A percentile compares a stretch with the other conserved stretches of the same genome.
phyloP scores from a whole-genome alignment of 2,797 vertebrate genomes.

The Esox masquinongy region DNA sequence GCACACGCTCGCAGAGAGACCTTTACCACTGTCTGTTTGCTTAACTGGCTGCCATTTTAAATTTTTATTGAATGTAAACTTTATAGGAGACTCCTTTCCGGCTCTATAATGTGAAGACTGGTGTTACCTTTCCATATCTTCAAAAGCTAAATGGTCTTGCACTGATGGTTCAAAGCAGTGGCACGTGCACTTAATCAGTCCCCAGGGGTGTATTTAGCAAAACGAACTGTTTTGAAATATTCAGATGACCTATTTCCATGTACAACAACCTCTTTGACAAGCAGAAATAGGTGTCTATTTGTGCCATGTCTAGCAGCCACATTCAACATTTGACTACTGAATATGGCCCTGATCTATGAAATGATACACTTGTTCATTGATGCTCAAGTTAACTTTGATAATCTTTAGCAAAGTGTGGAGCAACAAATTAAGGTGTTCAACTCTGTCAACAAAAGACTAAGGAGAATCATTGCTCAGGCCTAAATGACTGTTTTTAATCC shows the following conservation, averaged over 20 bases:
- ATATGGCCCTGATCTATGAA: too few species aligned
- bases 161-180: conserved; percentile 30
- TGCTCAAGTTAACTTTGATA: neutral
- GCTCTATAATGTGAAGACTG: conserved; percentile 1
- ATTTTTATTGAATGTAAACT: conserved; percentile 32
- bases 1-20: neutral
- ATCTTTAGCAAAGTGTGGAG: neutral
- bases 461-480: neutral
- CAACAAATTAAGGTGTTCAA: neutral
- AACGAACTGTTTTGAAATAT: too few species aligned
- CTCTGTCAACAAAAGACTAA: neutral
- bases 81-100: neutral
- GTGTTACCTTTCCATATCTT: neutral
- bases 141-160: conserved; percentile 24
- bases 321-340: too few species aligned
- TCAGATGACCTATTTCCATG: too few species aligned
- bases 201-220: neutral
- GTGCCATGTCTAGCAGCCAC: neutral
- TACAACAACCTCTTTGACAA: too few species aligned
- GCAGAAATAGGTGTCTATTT: neutral
- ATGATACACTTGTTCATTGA: neutral
- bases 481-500: conserved; percentile 19
- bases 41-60: conserved; percentile 15
- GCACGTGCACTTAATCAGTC: neutral
- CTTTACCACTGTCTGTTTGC: conserved; percentile 3